These are phyloP conservation scores for Hyposoter dolosus DNA, from an alignment of 2,888 invertebrate genomes.

Conservation along the genomic window DNA sequence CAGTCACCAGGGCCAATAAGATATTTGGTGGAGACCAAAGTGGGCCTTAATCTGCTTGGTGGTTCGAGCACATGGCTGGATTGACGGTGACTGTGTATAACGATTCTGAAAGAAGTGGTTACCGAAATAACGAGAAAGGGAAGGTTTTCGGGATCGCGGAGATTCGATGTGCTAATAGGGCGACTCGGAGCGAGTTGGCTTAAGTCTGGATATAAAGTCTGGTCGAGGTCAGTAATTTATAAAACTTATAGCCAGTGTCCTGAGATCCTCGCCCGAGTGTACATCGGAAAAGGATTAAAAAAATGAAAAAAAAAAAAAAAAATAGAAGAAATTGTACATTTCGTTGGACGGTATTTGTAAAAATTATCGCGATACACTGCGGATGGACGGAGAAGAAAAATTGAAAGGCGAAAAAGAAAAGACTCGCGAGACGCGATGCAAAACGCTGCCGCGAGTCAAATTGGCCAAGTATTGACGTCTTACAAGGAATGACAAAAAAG, in stretches of 20 bases:
- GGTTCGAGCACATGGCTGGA: slow-evolving; percentile 50
- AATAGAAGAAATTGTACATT: slow-evolving; percentile 11
- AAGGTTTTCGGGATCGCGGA: slow-evolving; percentile 57
- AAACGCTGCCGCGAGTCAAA: slow-evolving; percentile 1
- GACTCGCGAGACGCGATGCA: background rate
- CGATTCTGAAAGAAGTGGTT: slow-evolving; percentile 32
- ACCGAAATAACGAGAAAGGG: slow-evolving; percentile 37
- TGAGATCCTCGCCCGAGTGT: slow-evolving; percentile 67
- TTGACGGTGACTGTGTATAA: slow-evolving; percentile 51
- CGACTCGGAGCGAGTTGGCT: slow-evolving; percentile 78
- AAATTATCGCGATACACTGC: background rate
- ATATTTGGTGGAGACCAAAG: slow-evolving; percentile 76
- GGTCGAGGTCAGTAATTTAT: slow-evolving; percentile 75
- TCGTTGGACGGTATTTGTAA: background rate
- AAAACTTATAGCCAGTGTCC: slow-evolving; percentile 75
- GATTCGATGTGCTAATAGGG: slow-evolving; percentile 76
- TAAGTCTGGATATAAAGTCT: slow-evolving; percentile 78
- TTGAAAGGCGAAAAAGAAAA: background rate
- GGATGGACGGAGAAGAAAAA: background rate
- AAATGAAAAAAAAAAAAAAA: background rate
- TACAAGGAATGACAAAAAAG: slow-evolving; percentile 23
- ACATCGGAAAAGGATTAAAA: slow-evolving; percentile 4
- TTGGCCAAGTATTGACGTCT: slow-evolving; percentile 1
- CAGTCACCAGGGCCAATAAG: slow-evolving; percentile 75
- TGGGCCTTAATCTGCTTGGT: slow-evolving; percentile 75